Base-by-base conservation (phyloP, 92 coral and sea anemone genomes). In the Bergia puertoricense region DNA sequence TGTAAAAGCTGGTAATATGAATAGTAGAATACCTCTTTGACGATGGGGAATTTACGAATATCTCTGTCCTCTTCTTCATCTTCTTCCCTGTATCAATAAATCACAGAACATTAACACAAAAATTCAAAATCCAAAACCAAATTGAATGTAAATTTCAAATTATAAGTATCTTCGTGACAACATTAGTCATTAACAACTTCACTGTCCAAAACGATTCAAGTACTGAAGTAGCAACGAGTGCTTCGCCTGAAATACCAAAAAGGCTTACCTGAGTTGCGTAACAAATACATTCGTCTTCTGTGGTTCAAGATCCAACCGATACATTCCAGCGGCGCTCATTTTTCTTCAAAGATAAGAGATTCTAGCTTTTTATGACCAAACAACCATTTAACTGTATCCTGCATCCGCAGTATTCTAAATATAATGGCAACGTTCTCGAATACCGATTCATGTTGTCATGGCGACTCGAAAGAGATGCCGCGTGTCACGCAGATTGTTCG, bases 231-330 rank as follows among this genome's bases (percentile, higher is more conserved):
- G 36, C 11, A 22, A 30, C 30, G 30, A 30, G 30, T 30, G 30
- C 16, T 54, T 54, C 59, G 2, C 59, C 9, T 15, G 14, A 54
- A 48, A 48, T 48, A 6, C 0, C 4, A 68, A 50, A 68, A 9
- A 5, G 23, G 74, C 93, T 81, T 74, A 97, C 99, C 98, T 89
- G 20, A 97, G 82, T 85, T 97, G 99, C 42, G 99, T 97, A 48
- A 97, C 99, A 82, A 97, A 97, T 5, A 97, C 98, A 86, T 95
- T 97, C 50, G 92, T 76, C 75, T 94, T 94, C 79, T 93, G 99
- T 30, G 96, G 91, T 56, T 93, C 96, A 0, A 97, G 90, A 69
- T 97, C 96, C 56, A 94, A 89, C 39, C 90, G 85, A 75, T 95
- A 95, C 8, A 90, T 81, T 23, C 92, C 92, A 3, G 76, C 45